A percentile compares a stretch with the other conserved stretches of the same genome.
phyloP scores from a whole-genome alignment of 2,888 invertebrate genomes.

The Emmelina monodactyla region DNA sequence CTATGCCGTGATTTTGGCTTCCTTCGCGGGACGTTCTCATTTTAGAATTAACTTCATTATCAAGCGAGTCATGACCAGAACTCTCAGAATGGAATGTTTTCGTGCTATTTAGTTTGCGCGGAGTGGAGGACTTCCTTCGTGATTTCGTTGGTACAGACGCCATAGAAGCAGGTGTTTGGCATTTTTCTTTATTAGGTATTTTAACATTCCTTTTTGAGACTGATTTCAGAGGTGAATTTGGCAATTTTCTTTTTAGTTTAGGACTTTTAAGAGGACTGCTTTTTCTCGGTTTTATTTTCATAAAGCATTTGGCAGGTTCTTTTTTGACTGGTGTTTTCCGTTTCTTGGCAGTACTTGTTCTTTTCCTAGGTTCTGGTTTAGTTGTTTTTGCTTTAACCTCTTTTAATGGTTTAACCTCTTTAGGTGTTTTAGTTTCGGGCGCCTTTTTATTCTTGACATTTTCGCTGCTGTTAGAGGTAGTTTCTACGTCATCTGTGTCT shows the following conservation, averaged over 20 bases:
- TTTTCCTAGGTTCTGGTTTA: slow-evolving; percentile 16
- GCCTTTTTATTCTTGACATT: slow-evolving; percentile 13
- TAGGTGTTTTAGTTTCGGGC: slow-evolving; percentile 18
- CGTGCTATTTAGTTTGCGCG: slow-evolving; percentile 47
- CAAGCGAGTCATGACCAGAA: slow-evolving; percentile 31
- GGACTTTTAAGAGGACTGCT: slow-evolving; percentile 7
- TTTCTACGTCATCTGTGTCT: not conserved
- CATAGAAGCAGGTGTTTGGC: slow-evolving; percentile 16
- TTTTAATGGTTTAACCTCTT: slow-evolving; percentile 18
- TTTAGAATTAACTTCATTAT: slow-evolving; percentile 19
- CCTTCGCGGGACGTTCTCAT: slow-evolving; percentile 17
- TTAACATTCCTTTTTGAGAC: slow-evolving; percentile 7
- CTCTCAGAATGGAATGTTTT: slow-evolving; percentile 40
- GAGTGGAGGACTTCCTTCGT: slow-evolving; percentile 56
- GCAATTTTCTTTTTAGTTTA: not conserved
- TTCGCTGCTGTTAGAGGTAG: not conserved
- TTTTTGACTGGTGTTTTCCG: slow-evolving; percentile 34
- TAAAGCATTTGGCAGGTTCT: slow-evolving; percentile 33
- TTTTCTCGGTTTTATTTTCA: slow-evolving; percentile 20
- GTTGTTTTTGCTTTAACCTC: too few relatives aligned
- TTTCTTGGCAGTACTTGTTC: slow-evolving; percentile 21
- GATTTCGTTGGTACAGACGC: slow-evolving; percentile 38
- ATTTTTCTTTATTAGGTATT: slow-evolving; percentile 27
- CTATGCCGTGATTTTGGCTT: slow-evolving; percentile 19
- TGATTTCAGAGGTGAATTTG: not conserved